phyloP scores from a whole-genome alignment of 2,113 vertebrate species.

The Hepsetus odoe region DNA sequence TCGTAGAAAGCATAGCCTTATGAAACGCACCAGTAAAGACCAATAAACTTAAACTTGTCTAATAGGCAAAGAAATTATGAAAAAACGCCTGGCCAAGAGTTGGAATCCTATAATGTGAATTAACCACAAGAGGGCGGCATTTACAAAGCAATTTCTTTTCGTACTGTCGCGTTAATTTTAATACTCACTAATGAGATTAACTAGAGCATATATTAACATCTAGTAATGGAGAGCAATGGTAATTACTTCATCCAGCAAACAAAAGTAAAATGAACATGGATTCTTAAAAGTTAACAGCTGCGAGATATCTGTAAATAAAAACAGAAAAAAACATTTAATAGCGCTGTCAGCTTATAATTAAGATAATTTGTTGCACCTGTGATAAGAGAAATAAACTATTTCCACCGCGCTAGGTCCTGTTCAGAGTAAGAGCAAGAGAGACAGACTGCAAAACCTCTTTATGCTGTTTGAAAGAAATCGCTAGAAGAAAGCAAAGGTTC shows the following conservation, averaged over 20 bases:
- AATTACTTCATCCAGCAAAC: background rate
- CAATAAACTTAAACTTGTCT: background rate
- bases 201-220: background rate
- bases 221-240: background rate
- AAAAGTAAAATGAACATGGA: background rate
- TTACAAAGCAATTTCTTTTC: too few species aligned
- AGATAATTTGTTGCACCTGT: too few species aligned
- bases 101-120: background rate
- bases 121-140: slow-evolving; percentile 36
- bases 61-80: too few species aligned
- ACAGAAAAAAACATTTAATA: background rate
- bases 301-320: too few species aligned
- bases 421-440: slow-evolving; percentile 16
- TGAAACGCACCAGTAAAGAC: background rate
- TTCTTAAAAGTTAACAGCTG: too few species aligned
- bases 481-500: slow-evolving; percentile 49
- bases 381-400: too few species aligned
- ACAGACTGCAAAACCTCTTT: slow-evolving; percentile 46
- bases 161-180: too few species aligned
- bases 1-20: too few species aligned
- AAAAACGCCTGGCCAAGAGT: background rate
- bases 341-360: background rate
- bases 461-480: slow-evolving; percentile 48
- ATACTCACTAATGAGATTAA: background rate
- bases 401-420: background rate